Percentiles rank a stretch among this genome's conserved stretches.
These are phyloP conservation scores for Mythimna lalbum DNA, from an alignment of 2,888 invertebrate genomes.

Conservation along the genomic window DNA sequence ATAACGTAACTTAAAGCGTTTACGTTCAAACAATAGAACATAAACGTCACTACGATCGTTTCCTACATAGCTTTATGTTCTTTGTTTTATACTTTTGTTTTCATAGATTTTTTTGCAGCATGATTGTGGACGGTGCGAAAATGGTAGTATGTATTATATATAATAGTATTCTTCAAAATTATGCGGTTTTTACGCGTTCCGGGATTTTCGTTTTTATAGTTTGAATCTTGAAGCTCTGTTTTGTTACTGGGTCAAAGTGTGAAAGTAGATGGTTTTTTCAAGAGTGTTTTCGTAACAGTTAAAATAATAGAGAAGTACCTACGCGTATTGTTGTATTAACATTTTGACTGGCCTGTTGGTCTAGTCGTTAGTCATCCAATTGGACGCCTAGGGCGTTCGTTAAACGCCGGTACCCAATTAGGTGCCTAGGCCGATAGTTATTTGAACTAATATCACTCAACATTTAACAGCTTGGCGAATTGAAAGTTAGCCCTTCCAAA, in stretches of 20 bases:
- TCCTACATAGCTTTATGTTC: conserved; percentile 24
- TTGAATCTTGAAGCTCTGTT: neutral
- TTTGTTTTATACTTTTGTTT: conserved; percentile 40
- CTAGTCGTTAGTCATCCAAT: too few relatives aligned
- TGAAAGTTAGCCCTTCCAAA: too few relatives aligned
- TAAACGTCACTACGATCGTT: conserved; percentile 43
- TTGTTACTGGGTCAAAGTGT: conserved; percentile 9
- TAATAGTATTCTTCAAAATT: conserved; percentile 27
- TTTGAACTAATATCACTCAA: too few relatives aligned
- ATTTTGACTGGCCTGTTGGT: too few relatives aligned
- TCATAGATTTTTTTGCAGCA: conserved; percentile 18
- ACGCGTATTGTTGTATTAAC: neutral
- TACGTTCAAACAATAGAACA: conserved; percentile 43
- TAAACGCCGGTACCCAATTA: too few relatives aligned
- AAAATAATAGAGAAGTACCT: neutral
- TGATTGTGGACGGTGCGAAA: conserved; percentile 23
- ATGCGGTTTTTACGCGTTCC: conserved; percentile 13
- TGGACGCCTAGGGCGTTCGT: too few relatives aligned
- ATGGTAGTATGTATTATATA: neutral
- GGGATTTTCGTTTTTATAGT: neutral
- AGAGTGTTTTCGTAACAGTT: neutral
- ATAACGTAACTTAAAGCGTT: conserved; percentile 9
- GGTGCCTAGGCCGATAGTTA: too few relatives aligned
- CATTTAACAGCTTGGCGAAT: too few relatives aligned
- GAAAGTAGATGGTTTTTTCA: neutral